Conservation (phyloP, 2,113 vertebrate genomes). For the Nothobranchius kuhntae region DNA sequence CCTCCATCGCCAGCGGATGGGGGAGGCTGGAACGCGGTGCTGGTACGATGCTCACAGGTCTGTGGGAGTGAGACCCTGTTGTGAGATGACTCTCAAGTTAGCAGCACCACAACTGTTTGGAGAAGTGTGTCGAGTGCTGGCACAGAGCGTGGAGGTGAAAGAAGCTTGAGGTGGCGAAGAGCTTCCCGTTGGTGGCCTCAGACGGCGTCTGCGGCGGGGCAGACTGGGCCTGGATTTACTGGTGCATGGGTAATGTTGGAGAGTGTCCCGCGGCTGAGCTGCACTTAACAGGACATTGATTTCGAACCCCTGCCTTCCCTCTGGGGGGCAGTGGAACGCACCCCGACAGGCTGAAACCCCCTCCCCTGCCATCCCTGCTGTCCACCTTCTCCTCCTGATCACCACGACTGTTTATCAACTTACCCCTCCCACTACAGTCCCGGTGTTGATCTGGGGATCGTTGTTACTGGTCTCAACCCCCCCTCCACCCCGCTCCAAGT, state of each 20-base stretch:
- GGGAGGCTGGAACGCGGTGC: slow-evolving; percentile 2
- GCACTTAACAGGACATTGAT: slow-evolving; percentile 85
- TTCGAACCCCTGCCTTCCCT: slow-evolving; percentile 75
- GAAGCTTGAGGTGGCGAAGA: slow-evolving; percentile 44
- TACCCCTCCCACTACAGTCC: slow-evolving; percentile 39
- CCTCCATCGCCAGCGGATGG: slow-evolving; percentile 21
- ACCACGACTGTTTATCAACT: slow-evolving; percentile 55
- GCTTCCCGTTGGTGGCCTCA: slow-evolving; percentile 45
- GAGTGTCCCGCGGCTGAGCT: slow-evolving; percentile 72
- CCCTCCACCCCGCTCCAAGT: not conserved
- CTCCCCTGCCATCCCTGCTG: slow-evolving; percentile 17
- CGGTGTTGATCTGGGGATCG: slow-evolving; percentile 50
- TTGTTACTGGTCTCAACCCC: slow-evolving; percentile 41
- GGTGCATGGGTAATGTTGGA: slow-evolving; percentile 73
- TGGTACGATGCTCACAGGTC: slow-evolving; percentile 55
- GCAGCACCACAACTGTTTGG: slow-evolving; percentile 62
- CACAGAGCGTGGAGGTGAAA: slow-evolving; percentile 59
- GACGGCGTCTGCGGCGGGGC: slow-evolving; percentile 28
- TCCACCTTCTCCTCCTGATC: slow-evolving; percentile 34
- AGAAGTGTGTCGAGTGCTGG: slow-evolving; percentile 62
- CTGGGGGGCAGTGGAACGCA: slow-evolving; percentile 66
- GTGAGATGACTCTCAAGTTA: slow-evolving; percentile 68
- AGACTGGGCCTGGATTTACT: slow-evolving; percentile 50
- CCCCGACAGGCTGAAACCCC: slow-evolving; percentile 40
- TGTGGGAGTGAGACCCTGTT: slow-evolving; percentile 57